Percentiles rank a stretch among this genome's conserved stretches.
phyloP scores from a whole-genome alignment of 2,797 vertebrate species.

The Triplophysa yarkandensis region DNA sequence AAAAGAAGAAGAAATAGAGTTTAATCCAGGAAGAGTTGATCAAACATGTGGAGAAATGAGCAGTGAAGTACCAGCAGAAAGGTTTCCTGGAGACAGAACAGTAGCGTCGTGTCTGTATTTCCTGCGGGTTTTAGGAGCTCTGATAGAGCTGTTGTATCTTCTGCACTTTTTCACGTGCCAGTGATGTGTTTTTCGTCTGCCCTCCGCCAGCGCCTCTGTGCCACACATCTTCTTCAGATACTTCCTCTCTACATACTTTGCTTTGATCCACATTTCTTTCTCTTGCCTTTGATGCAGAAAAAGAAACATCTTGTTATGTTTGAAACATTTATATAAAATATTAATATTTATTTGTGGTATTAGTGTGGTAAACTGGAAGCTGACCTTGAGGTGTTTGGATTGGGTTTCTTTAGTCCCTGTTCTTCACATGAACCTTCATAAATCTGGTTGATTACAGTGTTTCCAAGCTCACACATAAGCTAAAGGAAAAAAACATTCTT shows the following conservation, averaged over 20 bases:
- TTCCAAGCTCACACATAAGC: constrained; percentile 98
- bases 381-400: constrained; percentile 87
- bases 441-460: constrained; percentile 91
- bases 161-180: constrained; percentile 89
- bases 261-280: constrained; percentile 97
- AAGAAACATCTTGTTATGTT: background rate
- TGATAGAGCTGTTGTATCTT: constrained; percentile 81
- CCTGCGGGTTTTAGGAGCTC: constrained; percentile 76
- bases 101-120: constrained; percentile 85
- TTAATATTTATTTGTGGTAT: background rate
- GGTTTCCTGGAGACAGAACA: constrained; percentile 78
- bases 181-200: constrained; percentile 79
- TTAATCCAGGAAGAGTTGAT: background rate
- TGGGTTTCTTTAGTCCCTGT: constrained; percentile 86
- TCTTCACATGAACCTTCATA: constrained; percentile 90
- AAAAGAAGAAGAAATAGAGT: background rate
- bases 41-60: background rate
- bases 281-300: constrained; percentile 79
- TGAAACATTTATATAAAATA: background rate
- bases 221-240: constrained; percentile 86
- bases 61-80: constrained; percentile 82
- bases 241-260: constrained; percentile 94
- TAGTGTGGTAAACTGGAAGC: background rate
- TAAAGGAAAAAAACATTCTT: constrained; percentile 59
- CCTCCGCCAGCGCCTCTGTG: constrained; percentile 68